These are phyloP conservation scores for Drosophila diplacantha DNA, from an alignment of 2,888 invertebrate genomes.

Conservation along the genomic window DNA sequence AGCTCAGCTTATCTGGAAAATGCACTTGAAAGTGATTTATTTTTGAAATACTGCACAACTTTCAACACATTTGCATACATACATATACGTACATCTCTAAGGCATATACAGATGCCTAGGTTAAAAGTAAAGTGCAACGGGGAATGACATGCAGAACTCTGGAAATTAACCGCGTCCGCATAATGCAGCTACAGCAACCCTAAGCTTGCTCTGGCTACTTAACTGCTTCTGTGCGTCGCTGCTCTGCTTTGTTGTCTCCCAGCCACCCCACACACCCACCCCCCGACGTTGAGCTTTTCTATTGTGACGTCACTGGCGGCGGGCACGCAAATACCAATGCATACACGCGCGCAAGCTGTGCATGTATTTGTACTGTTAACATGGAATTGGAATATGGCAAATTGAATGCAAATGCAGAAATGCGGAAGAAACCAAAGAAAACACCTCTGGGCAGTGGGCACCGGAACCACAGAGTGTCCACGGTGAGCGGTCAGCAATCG, in stretches of 20 bases:
- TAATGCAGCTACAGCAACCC: constrained; percentile 18
- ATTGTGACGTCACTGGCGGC: constrained; percentile 67
- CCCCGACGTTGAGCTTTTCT: constrained; percentile 58
- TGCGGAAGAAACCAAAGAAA: constrained; percentile 16
- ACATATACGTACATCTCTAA: neutral
- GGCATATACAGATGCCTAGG: neutral
- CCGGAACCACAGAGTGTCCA: constrained; percentile 13
- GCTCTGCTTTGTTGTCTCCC: constrained; percentile 36
- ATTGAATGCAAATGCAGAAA: constrained; percentile 31
- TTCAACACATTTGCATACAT: constrained; percentile 1
- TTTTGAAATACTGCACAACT: constrained; percentile 5
- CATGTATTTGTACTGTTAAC: constrained; percentile 3
- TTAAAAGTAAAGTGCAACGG: constrained; percentile 7
- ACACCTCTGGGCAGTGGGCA: constrained; percentile 22
- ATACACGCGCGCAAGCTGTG: constrained; percentile 24
- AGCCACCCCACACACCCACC: constrained; percentile 23
- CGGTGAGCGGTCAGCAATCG: constrained; percentile 30
- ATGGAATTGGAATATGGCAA: constrained; percentile 43
- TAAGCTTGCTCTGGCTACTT: constrained; percentile 10
- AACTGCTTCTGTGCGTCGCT: constrained; percentile 20
- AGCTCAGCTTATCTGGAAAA: constrained; percentile 11
- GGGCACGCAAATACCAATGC: constrained; percentile 62
- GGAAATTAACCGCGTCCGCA: constrained; percentile 20
- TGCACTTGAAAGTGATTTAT: constrained; percentile 21
- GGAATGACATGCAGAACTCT: constrained; percentile 23